Evolutionary conservation across 2,113 vertebrate genomes (phyloP).

Genomic region (Tapirus terrestris): DNA sequence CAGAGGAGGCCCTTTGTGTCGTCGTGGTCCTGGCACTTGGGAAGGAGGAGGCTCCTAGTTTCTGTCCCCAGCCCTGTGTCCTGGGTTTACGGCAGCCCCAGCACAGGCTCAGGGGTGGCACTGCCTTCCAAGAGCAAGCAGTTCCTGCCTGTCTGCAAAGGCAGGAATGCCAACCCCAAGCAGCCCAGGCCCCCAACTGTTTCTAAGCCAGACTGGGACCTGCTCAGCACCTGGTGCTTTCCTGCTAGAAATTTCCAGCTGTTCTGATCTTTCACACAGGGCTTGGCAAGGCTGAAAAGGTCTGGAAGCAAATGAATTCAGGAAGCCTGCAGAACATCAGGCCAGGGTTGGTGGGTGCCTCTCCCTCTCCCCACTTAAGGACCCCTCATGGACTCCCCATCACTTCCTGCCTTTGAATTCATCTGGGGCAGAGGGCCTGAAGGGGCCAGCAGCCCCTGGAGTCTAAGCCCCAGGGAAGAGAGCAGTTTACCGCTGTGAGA

Average conservation of each 20-base stretch:
- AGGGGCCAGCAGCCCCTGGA: neutral
- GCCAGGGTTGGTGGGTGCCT: neutral
- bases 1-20: slow-evolving; percentile 71
- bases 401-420: neutral
- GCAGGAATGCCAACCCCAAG: neutral
- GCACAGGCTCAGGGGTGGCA: neutral
- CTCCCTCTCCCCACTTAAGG: neutral
- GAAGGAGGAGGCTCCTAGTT: neutral
- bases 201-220: slow-evolving; percentile 21
- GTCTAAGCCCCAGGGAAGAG: neutral
- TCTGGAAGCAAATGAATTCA: slow-evolving; percentile 23
- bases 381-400: neutral
- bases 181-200: neutral
- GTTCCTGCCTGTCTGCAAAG: neutral
- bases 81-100: neutral
- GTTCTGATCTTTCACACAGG: slow-evolving; percentile 49
- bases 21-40: neutral
- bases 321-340: neutral
- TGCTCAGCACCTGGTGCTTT: slow-evolving; percentile 30
- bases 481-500: neutral
- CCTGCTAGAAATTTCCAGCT: slow-evolving; percentile 49
- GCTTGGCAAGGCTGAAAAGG: slow-evolving; percentile 19
- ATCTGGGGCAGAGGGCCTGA: neutral
- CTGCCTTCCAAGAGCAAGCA: neutral
- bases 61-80: neutral